Percentiles rank a stretch among this genome's conserved stretches.
phyloP scores from a whole-genome alignment of 2,797 vertebrate genomes.

The Acomys russatus region DNA sequence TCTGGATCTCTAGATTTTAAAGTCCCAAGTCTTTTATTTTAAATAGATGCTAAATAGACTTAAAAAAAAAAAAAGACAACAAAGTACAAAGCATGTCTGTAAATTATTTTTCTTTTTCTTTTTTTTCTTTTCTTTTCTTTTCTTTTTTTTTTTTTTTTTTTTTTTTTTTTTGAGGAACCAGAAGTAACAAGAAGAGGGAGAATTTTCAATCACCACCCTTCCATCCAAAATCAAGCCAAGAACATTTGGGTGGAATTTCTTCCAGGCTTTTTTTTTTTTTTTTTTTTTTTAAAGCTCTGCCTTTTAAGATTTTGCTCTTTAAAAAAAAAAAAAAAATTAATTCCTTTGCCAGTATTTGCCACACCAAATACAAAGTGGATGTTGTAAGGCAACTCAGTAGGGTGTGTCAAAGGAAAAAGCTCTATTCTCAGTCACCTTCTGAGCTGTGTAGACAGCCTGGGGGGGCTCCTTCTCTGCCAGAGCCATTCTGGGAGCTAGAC shows the following conservation, averaged over 20 bases:
- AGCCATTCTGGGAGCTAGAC: background rate
- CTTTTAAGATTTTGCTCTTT: slow-evolving; percentile 62
- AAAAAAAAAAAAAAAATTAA: background rate
- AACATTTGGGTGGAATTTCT: slow-evolving; percentile 59
- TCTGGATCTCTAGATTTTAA: background rate
- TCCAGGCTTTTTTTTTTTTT: slow-evolving; percentile 8
- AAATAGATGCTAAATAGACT: slow-evolving; percentile 23
- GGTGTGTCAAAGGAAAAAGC: slow-evolving; percentile 18
- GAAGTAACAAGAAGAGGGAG: background rate
- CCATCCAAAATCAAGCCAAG: slow-evolving; percentile 45
- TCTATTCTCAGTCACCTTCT: slow-evolving; percentile 32
- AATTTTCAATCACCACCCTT: background rate
- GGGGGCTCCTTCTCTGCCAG: background rate
- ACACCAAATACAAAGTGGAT: slow-evolving; percentile 76
- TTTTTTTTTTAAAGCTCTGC: slow-evolving; percentile 29
- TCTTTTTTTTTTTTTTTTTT: background rate
- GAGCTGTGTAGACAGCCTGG: background rate
- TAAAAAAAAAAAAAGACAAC: background rate
- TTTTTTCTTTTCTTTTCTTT: background rate
- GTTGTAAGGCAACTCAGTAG: slow-evolving; percentile 59
- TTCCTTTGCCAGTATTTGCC: slow-evolving; percentile 71
- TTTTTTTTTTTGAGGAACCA: background rate
- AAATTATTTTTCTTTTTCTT: background rate
- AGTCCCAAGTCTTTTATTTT: slow-evolving; percentile 16
- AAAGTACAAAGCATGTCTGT: slow-evolving; percentile 39